Evolutionary conservation across 2,888 invertebrate genomes (phyloP), one percentile per base, ranked within the genome.

Genomic region (Folsomia candida): DNA sequence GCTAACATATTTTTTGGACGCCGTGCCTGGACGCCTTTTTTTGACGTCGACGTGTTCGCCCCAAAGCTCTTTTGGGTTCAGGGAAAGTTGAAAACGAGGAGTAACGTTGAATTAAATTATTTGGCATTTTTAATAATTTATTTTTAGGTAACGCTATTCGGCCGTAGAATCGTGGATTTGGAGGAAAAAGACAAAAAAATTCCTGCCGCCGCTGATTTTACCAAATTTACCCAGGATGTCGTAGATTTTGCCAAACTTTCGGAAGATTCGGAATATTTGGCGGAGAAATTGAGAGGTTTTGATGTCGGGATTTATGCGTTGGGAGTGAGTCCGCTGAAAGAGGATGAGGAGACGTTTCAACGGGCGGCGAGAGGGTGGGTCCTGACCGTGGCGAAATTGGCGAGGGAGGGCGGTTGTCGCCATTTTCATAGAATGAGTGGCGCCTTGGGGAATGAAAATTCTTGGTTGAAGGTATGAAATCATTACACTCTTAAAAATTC

Each of bases 381-480:
- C 6, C 6, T 22, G 22, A 54, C 54, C 18, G 20, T 54, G 6
- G 54, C 11, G 4, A 54, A 54, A 54, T 14, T 54, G 54, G 54
- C 54, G 20, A 22, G 6, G 6, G 54, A 18, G 6, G 54, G 6
- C 6, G 54, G 54, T 14, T 4, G 6, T 20, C 6, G n/a, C 4
- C 54, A 22, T 54, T 54, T 54, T 54, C 18, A 54, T n/a, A 14
- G 54, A 20, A 54, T n/a, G 54, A 54, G 54, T 54, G 54, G 54
- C 6, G 6, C 20, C 20, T n/a, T 54, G 54, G 54, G 4, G 6
- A 54, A n/a, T n/a, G n/a, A 54, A n/a, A 22, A 4, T 4, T 54
- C 54, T 4, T 54, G 18, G 54, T n/a, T n/a, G n/a, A n/a, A n/a
- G n/a, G n/a, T n/a, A n/a, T n/a, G n/a, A n/a, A n/a, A n/a, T n/a